Percentiles rank a stretch among this genome's conserved stretches.
Evolutionary conservation across 2,113 vertebrate genomes (phyloP).

Genomic region (Sinocyclocheilus anshuiensis): DNA sequence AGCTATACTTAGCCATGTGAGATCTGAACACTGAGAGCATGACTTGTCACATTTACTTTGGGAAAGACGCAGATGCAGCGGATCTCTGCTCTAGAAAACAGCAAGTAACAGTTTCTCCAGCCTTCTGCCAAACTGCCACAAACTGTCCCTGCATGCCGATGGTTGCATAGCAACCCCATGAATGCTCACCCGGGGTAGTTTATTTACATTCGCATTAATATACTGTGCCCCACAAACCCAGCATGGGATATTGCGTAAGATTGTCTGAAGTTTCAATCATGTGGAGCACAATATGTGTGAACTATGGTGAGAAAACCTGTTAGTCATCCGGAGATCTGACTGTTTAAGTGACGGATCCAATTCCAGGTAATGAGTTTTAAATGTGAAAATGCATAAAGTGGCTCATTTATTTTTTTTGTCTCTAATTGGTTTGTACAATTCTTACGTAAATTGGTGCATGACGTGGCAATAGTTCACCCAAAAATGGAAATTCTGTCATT

Average conservation of each 20-base stretch:
- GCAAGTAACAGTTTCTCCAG: conserved; percentile 32
- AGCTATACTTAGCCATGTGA: conserved; percentile 44
- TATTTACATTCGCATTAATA: conserved; percentile 51
- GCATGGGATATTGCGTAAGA: background rate
- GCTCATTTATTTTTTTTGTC: background rate
- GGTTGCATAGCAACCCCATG: conserved; percentile 56
- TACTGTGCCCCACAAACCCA: conserved; percentile 11
- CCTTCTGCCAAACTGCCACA: conserved; percentile 43
- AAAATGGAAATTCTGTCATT: background rate
- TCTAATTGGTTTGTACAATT: background rate
- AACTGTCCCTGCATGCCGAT: conserved; percentile 36
- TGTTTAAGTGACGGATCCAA: background rate
- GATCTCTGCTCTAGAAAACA: conserved; percentile 55
- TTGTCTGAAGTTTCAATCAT: background rate
- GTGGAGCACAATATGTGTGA: background rate
- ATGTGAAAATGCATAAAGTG: background rate
- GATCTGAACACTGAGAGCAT: background rate
- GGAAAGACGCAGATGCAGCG: conserved; percentile 63
- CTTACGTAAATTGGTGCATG: background rate
- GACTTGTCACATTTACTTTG: conserved; percentile 41
- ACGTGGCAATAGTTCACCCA: background rate
- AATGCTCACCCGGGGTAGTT: conserved; percentile 30
- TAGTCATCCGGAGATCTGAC: background rate
- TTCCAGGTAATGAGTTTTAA: background rate
- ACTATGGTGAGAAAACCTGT: background rate